phyloP scores from a whole-genome alignment of 2,797 vertebrate genomes.

The Hirundo rustica region DNA sequence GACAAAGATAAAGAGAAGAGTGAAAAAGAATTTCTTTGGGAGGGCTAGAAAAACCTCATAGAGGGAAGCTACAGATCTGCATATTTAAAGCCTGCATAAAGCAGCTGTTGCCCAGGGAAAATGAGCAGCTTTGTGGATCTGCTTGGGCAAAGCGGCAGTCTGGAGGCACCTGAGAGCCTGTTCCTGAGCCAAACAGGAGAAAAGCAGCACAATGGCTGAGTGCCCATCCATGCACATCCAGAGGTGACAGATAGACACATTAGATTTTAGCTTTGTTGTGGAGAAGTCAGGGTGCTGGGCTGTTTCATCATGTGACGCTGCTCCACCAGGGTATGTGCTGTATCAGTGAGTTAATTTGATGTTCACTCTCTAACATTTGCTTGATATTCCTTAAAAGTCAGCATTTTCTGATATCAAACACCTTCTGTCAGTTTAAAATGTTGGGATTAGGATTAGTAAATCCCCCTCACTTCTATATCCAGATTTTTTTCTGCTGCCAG shows the following conservation, averaged over 20 bases:
- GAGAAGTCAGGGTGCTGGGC: not conserved
- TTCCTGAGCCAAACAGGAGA: not conserved
- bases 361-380: not conserved
- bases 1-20: not conserved
- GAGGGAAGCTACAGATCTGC: not conserved
- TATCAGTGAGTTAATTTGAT: not conserved
- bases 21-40: not conserved
- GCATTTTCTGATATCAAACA: not conserved
- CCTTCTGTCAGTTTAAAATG: not conserved
- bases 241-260: not conserved
- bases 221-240: not conserved
- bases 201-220: not conserved
- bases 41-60: not conserved
- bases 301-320: rapidly evolving
- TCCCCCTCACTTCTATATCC: not conserved
- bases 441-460: not conserved
- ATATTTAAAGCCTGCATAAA: not conserved
- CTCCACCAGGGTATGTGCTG: not conserved
- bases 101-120: not conserved
- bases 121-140: not conserved
- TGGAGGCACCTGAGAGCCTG: not conserved
- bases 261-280: not conserved
- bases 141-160: not conserved
- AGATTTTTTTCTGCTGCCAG: not conserved
- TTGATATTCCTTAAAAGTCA: not conserved